phyloP scores from a whole-genome alignment of 2,113 vertebrate species.

The Chlamydotis undulata region DNA sequence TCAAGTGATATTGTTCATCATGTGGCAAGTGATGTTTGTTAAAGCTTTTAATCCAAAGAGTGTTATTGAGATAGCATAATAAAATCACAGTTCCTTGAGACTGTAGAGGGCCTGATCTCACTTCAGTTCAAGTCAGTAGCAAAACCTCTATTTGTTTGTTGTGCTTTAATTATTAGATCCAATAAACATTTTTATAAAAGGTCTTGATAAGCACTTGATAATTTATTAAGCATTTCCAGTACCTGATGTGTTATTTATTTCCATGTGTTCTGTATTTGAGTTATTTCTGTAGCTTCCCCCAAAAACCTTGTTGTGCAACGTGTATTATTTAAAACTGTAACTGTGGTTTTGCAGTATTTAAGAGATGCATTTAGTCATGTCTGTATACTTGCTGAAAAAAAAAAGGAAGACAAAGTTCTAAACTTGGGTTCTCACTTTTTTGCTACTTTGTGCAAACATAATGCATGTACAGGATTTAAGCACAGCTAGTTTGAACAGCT shows the following conservation, averaged over 20 bases:
- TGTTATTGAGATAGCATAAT: neutral
- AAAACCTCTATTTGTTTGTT: conserved; percentile 10
- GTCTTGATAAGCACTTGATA: neutral
- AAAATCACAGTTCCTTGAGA: neutral
- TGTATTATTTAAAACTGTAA: neutral
- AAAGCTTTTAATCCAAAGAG: neutral
- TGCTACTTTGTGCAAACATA: neutral
- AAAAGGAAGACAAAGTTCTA: neutral
- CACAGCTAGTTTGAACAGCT: conserved; percentile 2
- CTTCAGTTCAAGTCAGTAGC: neutral
- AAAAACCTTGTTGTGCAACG: neutral
- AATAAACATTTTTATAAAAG: neutral
- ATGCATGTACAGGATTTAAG: conserved; percentile 11
- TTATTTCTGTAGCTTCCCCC: neutral
- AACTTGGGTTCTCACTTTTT: neutral
- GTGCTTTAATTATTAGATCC: neutral
- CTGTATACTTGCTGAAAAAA: neutral
- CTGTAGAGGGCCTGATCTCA: neutral
- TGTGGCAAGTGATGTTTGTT: neutral
- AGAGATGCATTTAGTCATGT: neutral
- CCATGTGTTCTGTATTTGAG: neutral
- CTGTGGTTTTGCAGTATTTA: neutral
- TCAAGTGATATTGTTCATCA: neutral
- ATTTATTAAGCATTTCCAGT: neutral
- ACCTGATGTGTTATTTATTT: neutral